phyloP scores from a whole-genome alignment of 1,140 invertebrate species.

The Nasonia longicornis region DNA sequence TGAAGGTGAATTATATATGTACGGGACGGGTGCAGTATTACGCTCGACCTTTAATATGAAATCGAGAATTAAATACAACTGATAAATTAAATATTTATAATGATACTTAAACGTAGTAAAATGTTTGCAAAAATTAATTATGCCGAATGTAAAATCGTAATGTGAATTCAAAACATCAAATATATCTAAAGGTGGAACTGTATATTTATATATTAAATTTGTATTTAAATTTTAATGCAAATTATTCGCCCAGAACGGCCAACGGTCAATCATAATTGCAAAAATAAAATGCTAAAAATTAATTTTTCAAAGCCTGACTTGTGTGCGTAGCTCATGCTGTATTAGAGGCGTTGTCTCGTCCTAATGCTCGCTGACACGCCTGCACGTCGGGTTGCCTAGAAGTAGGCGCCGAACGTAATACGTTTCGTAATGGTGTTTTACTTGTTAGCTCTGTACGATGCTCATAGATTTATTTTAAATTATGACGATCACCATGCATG shows the following conservation, averaged over 20 bases:
- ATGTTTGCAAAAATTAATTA: slow-evolving; percentile 7
- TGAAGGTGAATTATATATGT: slow-evolving; percentile 27
- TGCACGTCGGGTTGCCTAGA: slow-evolving; percentile 42
- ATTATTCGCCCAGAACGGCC: no score
- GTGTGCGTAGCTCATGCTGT: background rate
- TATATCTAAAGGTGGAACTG: no score
- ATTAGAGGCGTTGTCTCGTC: background rate
- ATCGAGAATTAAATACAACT: background rate
- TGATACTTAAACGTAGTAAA: background rate
- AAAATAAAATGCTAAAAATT: background rate
- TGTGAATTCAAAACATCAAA: no score
- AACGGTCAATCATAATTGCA: no score
- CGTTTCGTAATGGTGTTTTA: background rate
- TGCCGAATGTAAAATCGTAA: no score
- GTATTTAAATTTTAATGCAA: no score
- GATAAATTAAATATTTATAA: slow-evolving; percentile 7
- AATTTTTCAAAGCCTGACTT: background rate
- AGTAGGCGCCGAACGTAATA: slow-evolving; percentile 38
- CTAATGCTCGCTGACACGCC: slow-evolving; percentile 23
- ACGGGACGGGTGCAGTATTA: background rate
- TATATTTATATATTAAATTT: no score
- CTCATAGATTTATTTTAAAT: background rate
- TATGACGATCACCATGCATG: background rate
- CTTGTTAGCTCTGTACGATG: no score
- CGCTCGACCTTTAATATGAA: background rate